These are phyloP conservation scores for Phymorhynchus buccinoides DNA, from an alignment of 1,140 invertebrate species.

Conservation along the genomic window DNA sequence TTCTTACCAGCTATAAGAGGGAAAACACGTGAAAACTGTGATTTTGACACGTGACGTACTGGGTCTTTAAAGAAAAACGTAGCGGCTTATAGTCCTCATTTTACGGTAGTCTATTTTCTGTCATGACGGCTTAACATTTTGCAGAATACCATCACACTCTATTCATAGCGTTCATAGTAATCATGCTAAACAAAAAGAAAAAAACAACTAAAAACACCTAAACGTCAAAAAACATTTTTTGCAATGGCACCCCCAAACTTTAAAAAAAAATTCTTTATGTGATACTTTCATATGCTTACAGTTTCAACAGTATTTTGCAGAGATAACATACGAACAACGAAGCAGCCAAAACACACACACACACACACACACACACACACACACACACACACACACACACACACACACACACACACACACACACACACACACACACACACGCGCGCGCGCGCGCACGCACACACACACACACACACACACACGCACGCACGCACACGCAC, in stretches of 20 bases:
- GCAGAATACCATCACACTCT: neutral
- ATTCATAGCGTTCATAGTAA: neutral
- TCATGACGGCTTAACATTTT: neutral
- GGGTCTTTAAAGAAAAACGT: no score
- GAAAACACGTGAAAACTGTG: no score
- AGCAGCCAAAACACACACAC: neutral
- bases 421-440: slow-evolving; percentile 22
- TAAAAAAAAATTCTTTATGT: no score
- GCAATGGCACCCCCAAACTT: neutral
- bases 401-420: neutral
- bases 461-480: slow-evolving; percentile 22
- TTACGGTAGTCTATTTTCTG: neutral
- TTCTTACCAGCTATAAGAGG: no score
- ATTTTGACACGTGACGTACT: no score
- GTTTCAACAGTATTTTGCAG: neutral
- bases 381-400: neutral
- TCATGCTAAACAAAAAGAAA: neutral
- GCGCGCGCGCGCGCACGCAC: slow-evolving; percentile 2
- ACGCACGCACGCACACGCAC: neutral
- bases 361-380: neutral
- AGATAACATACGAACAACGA: neutral
- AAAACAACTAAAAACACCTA: neutral
- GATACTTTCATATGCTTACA: no score
- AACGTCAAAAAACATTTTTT: neutral
- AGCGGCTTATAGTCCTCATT: no score